Percentiles rank a stretch among this genome's conserved stretches.
Conservation (phyloP, 2,797 vertebrate genomes). For the Acipenser ruthenus region DNA sequence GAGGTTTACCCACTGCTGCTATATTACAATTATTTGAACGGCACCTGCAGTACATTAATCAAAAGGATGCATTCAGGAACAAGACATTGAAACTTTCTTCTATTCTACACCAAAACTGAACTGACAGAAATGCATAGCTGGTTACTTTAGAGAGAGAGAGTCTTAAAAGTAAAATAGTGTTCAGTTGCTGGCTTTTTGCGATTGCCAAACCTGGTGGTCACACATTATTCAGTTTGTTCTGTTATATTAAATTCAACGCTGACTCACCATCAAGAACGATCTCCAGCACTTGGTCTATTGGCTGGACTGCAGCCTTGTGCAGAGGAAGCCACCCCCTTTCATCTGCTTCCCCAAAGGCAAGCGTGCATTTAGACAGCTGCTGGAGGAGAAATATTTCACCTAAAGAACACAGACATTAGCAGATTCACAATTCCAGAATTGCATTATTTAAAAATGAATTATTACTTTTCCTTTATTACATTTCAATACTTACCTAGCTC, state of each 20-base stretch:
- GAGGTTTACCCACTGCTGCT: too few relatives aligned
- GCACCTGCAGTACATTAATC: too few relatives aligned
- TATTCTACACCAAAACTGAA: too few relatives aligned
- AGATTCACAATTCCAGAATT: background rate
- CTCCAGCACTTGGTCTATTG: constrained; percentile 67
- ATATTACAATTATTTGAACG: too few relatives aligned
- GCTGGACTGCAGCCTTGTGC: constrained; percentile 62
- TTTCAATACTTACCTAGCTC: constrained; percentile 52
- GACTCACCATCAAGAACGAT: constrained; percentile 61
- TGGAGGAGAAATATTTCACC: constrained; percentile 66
- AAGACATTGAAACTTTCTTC: too few relatives aligned
- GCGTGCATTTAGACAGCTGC: constrained; percentile 54
- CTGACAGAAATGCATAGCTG: too few relatives aligned
- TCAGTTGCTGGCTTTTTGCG: too few relatives aligned
- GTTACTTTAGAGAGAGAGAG: too few relatives aligned
- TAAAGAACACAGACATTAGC: constrained; percentile 33
- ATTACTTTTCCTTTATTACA: background rate
- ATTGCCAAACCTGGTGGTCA: too few relatives aligned
- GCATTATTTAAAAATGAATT: background rate
- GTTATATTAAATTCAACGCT: constrained; percentile 2
- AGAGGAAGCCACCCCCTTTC: constrained; percentile 72
- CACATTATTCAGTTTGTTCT: background rate
- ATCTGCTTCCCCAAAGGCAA: constrained; percentile 70
- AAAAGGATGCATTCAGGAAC: too few relatives aligned
- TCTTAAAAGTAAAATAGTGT: too few relatives aligned